Evolutionary conservation across 1,140 invertebrate species (phyloP).

Genomic region (Drosophila ananassae): DNA sequence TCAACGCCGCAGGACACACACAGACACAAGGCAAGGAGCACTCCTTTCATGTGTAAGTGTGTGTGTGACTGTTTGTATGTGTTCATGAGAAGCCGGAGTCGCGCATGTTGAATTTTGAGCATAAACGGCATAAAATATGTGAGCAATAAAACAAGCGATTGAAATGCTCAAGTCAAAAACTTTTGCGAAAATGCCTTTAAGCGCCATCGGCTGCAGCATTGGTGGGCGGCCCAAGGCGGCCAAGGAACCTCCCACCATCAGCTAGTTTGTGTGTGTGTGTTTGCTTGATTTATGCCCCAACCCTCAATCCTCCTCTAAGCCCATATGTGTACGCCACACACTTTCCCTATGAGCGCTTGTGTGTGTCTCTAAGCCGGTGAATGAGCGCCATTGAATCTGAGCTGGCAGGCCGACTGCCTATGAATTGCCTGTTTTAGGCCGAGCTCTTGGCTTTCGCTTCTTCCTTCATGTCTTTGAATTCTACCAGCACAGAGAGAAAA

Average conservation of each 20-base stretch:
- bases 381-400: conserved; percentile 73
- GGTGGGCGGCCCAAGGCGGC: conserved; percentile 11
- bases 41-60: conserved; percentile 41
- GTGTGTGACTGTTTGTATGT: conserved; percentile 9
- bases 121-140: conserved; percentile 83
- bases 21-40: conserved; percentile 33
- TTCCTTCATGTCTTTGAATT: conserved; percentile 1
- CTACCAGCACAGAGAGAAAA: conserved; percentile 9
- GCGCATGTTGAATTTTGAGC: conserved; percentile 75
- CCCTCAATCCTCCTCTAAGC: conserved; percentile 1
- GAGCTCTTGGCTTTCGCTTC: conserved; percentile 39
- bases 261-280: conserved; percentile 15
- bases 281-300: conserved; percentile 73
- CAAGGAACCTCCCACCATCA: background rate
- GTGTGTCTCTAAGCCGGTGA: conserved; percentile 69
- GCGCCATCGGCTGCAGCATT: conserved; percentile 66
- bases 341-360: conserved; percentile 34
- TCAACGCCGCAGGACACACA: conserved; percentile 63
- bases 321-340: conserved; percentile 47
- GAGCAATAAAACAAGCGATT: conserved; percentile 81
- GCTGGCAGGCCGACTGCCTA: conserved; percentile 54
- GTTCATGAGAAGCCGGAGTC: conserved; percentile 13
- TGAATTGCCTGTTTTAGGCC: conserved; percentile 75
- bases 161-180: conserved; percentile 80
- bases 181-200: conserved; percentile 78